Base-by-base conservation (phyloP, 1,140 invertebrate genomes). In the Hyles euphorbiae region DNA sequence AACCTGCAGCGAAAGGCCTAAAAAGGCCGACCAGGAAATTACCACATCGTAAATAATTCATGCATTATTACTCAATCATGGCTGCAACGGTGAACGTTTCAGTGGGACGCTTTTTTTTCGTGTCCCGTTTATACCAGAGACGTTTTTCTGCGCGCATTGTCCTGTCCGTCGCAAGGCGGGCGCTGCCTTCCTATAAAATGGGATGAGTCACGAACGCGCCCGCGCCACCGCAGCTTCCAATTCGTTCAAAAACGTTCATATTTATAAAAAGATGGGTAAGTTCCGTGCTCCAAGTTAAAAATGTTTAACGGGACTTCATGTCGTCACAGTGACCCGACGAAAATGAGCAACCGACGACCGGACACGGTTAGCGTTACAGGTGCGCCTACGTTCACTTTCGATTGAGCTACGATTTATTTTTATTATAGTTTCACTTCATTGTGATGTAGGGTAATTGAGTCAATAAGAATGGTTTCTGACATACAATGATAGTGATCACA, bases 1-100 rank as follows among this genome's bases (percentile, higher is more conserved):
- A 64, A 65, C 64, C 64, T 65, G 72, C 62, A 56, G 70, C 69
- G 58, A 58, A 74, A 68, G 47, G 58, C 69, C 74, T 74, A 80
- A 83, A 81, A 78, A 74, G 74, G 79, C 68, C 53, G 63, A 58
- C 56, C 72, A 73, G 67, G 70, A 80, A 75, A 80, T 86, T 82
- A 81, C 74, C 75, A 83, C 83, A 78, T 80, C 72, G 76, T 86
- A 83, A 86, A 83, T 86, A 83, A 83, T 84, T 83, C 78, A 81
- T 81, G 68, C 68, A 78, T 76, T 82, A 83, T 83, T 83, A 86
- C 83, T 83, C 72, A 86, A 86, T 83, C 74, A 73, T 70, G 67
- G 76, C 67, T 64, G 70, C 75, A 78, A 78, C 76, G 76, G 76
- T 79, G 69, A 71, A 72, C 54, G 63, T 74, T 81, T 76, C 67